Evolutionary conservation across 2,888 invertebrate genomes (phyloP), one percentile per base, ranked within the genome.

Genomic region (Tachystola acroxantha): DNA sequence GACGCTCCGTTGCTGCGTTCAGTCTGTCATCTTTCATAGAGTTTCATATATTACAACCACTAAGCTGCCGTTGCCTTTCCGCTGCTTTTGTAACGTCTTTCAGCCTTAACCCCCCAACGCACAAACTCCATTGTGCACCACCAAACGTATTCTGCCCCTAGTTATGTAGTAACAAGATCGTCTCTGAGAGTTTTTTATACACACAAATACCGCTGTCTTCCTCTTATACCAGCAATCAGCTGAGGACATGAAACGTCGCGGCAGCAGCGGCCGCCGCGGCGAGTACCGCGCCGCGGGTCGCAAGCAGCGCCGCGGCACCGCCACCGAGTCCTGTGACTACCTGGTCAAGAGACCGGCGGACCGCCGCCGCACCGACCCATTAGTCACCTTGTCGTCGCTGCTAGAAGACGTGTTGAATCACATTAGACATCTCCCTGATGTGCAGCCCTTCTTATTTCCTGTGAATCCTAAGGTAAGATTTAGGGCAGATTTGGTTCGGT

Each of bases 361-460:
- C 66, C 85, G 99, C 5, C 88, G 97, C 0, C 89, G 99, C 27
- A 97, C 98, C 0, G 99, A 99, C 84, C 99, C 99, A 0, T 92
- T 98, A 1, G 98, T 99, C 9, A 97, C 98, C 0, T 80, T 99
- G 36, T 96, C 97, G 0, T 95, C 96, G 0, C 92, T 98, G 47
- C 84, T 98, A 28, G 98, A 99, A 65, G 92, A 92, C 36, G 96
- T 99, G 39, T 82, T 98, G 7, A 97, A 96, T 62, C 96, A 98
- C 64, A 92, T 99, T 90, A 88, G 98, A 30, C 94, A 94, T 57
- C 76, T 98, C 70, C 96, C 96, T 0, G 97, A 98, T 65, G 96
- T 96, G 7, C 94, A 95, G 53, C 96, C 96, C 0, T 99, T 99
- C 79, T 86, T 97, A 51, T 94, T 95, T 60, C 98, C 99, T 1